A percentile compares a stretch with the other conserved stretches of the same genome.
These are phyloP conservation scores for Zootoca vivipara DNA, from an alignment of 2,113 vertebrate species.

Conservation along the genomic window DNA sequence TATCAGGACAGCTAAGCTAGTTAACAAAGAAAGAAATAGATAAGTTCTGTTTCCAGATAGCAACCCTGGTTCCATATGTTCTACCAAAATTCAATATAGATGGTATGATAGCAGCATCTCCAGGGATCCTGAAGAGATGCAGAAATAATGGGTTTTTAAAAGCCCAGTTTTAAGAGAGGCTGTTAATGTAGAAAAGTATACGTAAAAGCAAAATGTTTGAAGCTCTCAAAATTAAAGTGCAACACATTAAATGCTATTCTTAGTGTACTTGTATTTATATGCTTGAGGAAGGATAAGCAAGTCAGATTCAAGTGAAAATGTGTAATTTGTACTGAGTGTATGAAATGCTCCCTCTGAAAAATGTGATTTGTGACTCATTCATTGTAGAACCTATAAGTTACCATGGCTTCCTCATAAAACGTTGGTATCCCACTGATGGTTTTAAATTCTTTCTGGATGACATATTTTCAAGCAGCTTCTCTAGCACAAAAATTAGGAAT, in stretches of 20 bases:
- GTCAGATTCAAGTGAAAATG: conserved; percentile 37
- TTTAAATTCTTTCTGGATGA: conserved; percentile 49
- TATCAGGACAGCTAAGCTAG: conserved; percentile 3
- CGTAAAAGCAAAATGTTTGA: not conserved
- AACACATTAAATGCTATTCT: conserved; percentile 8
- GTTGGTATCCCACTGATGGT: conserved; percentile 34
- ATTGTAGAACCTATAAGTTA: conserved; percentile 28
- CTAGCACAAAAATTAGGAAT: conserved; percentile 46
- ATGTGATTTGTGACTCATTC: conserved; percentile 28
- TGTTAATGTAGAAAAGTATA: not conserved
- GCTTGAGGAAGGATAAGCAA: conserved; percentile 19
- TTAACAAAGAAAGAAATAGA: conserved; percentile 4
- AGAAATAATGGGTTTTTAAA: conserved; percentile 34
- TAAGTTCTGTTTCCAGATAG: conserved; percentile 4
- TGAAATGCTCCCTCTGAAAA: conserved; percentile 35
- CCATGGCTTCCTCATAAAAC: conserved; percentile 41
- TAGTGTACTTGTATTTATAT: conserved; percentile 11
- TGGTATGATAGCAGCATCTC: not conserved
- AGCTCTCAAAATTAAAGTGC: conserved; percentile 8
- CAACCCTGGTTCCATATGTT: conserved; percentile 5
- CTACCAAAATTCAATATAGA: conserved; percentile 16
- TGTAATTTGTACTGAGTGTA: conserved; percentile 40
- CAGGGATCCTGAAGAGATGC: not conserved
- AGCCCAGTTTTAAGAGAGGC: conserved; percentile 3
- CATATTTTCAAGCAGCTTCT: conserved; percentile 42